Evolutionary conservation across 2,113 vertebrate species (phyloP), one percentile per base, ranked within the genome.

Genomic region (Alectura lathami): DNA sequence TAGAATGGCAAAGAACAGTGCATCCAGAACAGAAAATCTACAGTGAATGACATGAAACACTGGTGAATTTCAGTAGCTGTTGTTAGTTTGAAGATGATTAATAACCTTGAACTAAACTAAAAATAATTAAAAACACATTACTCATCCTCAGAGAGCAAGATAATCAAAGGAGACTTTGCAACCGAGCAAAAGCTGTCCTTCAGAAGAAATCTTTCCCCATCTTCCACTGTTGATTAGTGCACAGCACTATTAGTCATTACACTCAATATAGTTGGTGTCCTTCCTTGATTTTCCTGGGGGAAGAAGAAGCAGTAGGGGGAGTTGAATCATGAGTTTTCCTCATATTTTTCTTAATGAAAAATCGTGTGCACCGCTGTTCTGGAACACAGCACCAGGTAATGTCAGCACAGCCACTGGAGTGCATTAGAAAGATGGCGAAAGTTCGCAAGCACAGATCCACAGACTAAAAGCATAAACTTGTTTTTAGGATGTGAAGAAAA

Each of bases 291-390:
- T 96, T 89, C 34, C 13, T 73, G 75, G 42, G 70, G 92, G 90
- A 93, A 96, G 88, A 89, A 92, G 69, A 87, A 22, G 32, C 85
- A 77, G 62, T 32, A 85, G 70, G 87, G 36, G 81, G 62, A 73
- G 50, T 27, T 97, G 97, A 98, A 86, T 98, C 96, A 98, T 12
- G 15, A 30, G 45, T 83, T 93, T 93, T 95, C 54, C 89, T 96
- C 83, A 67, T 83, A 84, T 93, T 85, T 91, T 94, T 90, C 92
- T 91, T 91, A 87, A 81, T 42, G 62, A 96, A 79, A 73, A 53
- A 51, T 27, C 38, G n/a, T 47, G 20, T 48, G 53, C 36, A 51
- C 30, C 86, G 76, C 59, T 93, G 43, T 45, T 85, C 80, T 47
- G 51, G 50, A 89, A 70, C 70, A 77, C 27, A 64, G 47, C 1